Evolutionary conservation across 2,888 invertebrate genomes (phyloP), one percentile per base, ranked within the genome.

Genomic region (Entomobrya proxima): DNA sequence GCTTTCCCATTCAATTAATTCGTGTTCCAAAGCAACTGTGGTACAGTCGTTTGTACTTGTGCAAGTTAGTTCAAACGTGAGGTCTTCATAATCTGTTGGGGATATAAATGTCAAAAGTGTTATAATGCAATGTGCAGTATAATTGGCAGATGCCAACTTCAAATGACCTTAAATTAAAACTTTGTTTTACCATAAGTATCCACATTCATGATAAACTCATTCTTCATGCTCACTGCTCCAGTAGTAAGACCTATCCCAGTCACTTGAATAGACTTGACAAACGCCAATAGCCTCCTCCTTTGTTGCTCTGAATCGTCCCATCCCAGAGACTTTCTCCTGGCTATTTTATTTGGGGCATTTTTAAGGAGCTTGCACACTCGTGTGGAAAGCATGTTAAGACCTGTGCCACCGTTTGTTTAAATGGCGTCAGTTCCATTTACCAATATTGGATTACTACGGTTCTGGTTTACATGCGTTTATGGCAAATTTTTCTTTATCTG

Each of bases 191-290:
- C 83, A 55, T 77, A 84, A 4, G 67, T 69, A 30, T 84, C 83
- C 24, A 84, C 52, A 21, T 84, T 84, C 15, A 84, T 84, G 1
- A 11, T 69, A 40, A 84, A 84, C 30, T 77, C 77, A n/a, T 84
- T 84, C 0, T 15, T 44, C 30, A 15, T 24, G 32, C 69, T 50
- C 30, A 67, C 69, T 55, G 50, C 13, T 67, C 83, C 83, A 21
- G 67, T 40, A 7, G 67, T 30, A 58, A 84, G 27, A 9, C 83
- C 83, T 21, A 24, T 6, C n/a, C 83, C 83, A 27, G 52, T 30
- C 2, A 84, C 77, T 30, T 77, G 18, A 32, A 84, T 84, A n/a
- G 40, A 24, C 44, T 55, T 67, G 2, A 84, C 83, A 44, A 77
- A 84, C 1, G 47, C 77, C 21, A 40, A 27, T 21, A 84, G 24